Evolutionary conservation across 2,113 vertebrate genomes (phyloP).

Genomic region (Psettodes erumei): DNA sequence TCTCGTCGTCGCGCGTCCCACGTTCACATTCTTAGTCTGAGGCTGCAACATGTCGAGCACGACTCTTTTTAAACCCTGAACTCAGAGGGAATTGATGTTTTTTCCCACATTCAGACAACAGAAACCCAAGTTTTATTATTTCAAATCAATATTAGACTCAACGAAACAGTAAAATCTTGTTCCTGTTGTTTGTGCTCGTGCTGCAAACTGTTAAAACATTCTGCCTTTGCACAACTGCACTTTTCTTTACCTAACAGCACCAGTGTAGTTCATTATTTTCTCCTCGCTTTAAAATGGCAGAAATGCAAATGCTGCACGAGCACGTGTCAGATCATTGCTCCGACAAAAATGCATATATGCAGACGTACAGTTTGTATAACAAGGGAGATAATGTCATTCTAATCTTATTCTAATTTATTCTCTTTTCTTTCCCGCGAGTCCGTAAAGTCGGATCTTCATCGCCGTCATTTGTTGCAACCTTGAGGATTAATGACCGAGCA

Average conservation of each 20-base stretch:
- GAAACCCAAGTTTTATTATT: too few species aligned
- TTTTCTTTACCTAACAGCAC: too few species aligned
- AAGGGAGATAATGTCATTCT: background rate
- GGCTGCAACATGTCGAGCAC: conserved; percentile 3
- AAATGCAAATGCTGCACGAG: background rate
- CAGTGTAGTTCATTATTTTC: background rate
- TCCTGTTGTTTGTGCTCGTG: too few species aligned
- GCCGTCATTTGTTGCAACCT: conserved; percentile 1
- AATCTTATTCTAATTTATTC: conserved; percentile 29
- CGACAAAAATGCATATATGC: background rate
- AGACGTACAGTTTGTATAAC: background rate
- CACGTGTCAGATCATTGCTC: background rate
- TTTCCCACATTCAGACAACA: too few species aligned
- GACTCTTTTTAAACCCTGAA: background rate
- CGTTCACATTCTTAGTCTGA: background rate
- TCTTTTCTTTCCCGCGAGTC: too few species aligned
- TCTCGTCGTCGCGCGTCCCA: background rate
- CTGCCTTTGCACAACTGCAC: too few species aligned
- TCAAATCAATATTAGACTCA: too few species aligned
- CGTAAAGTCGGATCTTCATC: background rate
- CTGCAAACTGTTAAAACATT: too few species aligned
- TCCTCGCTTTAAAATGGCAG: background rate
- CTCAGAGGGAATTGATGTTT: too few species aligned
- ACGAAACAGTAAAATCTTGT: too few species aligned
- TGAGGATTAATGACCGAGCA: background rate